phyloP scores from a whole-genome alignment of 2,113 vertebrate genomes.

The Butorides virescens region DNA sequence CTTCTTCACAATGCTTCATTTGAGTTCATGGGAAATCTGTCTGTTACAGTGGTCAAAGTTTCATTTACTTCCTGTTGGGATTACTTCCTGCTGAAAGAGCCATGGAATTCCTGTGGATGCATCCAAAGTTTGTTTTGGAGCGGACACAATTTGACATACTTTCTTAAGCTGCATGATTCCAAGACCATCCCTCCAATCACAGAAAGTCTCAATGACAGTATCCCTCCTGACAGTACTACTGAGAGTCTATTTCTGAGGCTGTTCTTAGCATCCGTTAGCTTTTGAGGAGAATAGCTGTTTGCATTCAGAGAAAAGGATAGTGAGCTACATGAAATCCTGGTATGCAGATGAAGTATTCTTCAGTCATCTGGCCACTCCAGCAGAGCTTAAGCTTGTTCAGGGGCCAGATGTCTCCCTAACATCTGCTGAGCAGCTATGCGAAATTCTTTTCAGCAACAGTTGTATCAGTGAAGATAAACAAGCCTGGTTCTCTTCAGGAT shows the following conservation, averaged over 20 bases:
- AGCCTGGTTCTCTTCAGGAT: not conserved
- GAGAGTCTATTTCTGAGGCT: not conserved
- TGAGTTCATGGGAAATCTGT: not conserved
- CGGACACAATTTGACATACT: not conserved
- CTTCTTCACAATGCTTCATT: not conserved
- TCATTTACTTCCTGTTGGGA: not conserved
- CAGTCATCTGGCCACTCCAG: not conserved
- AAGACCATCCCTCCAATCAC: not conserved
- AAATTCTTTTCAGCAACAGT: not conserved
- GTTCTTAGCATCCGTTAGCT: not conserved
- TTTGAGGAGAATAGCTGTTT: not conserved
- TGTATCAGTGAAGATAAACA: not conserved
- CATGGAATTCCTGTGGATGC: not conserved
- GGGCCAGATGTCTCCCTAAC: not conserved
- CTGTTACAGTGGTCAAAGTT: not conserved
- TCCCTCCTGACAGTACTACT: no score
- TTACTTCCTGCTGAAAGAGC: not conserved
- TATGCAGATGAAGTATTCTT: not conserved
- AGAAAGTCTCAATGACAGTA: no score
- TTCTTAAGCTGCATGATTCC: not conserved
- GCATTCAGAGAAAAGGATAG: not conserved
- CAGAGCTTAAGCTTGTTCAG: not conserved
- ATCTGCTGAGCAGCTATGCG: not conserved
- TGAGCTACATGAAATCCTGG: not conserved
- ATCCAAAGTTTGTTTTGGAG: not conserved